Evolutionary conservation across 2,797 vertebrate genomes (phyloP).

Genomic region (Eulemur mongoz): DNA sequence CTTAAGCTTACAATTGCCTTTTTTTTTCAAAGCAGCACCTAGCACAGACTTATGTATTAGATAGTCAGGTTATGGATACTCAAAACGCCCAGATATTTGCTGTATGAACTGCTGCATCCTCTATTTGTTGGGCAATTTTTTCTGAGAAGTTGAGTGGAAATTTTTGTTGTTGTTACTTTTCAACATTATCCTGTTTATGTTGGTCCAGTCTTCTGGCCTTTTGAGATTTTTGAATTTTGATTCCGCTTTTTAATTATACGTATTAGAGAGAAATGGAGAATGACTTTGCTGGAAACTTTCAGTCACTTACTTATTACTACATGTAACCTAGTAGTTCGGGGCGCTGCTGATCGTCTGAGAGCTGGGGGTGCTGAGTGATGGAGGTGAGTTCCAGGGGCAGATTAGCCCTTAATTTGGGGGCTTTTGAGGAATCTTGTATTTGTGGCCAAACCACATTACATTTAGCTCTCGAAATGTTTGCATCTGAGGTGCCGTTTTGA

Average conservation of each 20-base stretch:
- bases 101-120: neutral
- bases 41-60: neutral
- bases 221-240: conserved; percentile 25
- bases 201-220: neutral
- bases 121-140: neutral
- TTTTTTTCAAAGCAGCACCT: neutral
- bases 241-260: neutral
- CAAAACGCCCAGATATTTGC: neutral
- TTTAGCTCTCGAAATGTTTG: neutral
- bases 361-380: neutral
- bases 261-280: neutral
- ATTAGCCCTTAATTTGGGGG: neutral
- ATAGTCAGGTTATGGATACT: neutral
- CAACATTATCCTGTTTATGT: neutral
- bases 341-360: neutral
- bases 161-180: neutral
- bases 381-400: neutral
- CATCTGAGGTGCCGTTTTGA: conserved; percentile 1
- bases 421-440: neutral
- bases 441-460: neutral
- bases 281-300: neutral
- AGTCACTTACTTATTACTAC: neutral
- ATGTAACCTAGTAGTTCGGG: neutral
- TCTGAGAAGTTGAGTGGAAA: neutral
- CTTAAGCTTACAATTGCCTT: neutral